Evolutionary conservation across 2,888 invertebrate genomes (phyloP).

Genomic region (Eutolmus rufibarbis): DNA sequence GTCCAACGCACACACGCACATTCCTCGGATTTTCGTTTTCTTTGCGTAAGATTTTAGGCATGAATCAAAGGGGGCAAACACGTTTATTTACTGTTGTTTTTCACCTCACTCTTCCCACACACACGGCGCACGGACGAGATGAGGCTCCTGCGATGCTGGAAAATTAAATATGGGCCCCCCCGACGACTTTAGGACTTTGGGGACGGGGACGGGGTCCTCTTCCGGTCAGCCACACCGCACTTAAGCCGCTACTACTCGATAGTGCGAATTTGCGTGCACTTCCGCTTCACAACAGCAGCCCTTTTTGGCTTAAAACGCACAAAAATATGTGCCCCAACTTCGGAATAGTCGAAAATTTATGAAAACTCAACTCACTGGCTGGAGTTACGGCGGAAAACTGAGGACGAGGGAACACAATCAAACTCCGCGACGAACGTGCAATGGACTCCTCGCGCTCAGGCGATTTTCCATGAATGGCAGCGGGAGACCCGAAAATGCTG

Average conservation of each 20-base stretch:
- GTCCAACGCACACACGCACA: neutral
- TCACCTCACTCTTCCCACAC: neutral
- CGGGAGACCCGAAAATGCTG: neutral
- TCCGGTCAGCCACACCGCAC: neutral
- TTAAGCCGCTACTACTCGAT: neutral
- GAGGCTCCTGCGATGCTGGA: neutral
- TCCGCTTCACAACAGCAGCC: neutral
- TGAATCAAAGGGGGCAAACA: conserved; percentile 17
- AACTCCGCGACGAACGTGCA: neutral
- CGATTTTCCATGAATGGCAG: conserved; percentile 41
- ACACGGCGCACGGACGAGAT: neutral
- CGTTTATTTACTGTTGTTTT: neutral
- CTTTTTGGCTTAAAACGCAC: neutral
- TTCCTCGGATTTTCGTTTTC: conserved; percentile 7
- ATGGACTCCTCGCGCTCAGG: neutral
- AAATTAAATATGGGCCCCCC: neutral
- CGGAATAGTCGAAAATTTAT: neutral
- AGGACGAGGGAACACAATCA: neutral
- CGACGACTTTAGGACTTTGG: too few species aligned
- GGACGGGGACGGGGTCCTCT: neutral
- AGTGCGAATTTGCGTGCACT: neutral
- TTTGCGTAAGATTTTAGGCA: conserved; percentile 31
- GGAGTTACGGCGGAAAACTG: neutral
- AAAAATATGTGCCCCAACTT: neutral
- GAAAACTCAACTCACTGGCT: neutral